Base-by-base conservation (phyloP, 2,888 invertebrate species). In the Catocala fraxini region DNA sequence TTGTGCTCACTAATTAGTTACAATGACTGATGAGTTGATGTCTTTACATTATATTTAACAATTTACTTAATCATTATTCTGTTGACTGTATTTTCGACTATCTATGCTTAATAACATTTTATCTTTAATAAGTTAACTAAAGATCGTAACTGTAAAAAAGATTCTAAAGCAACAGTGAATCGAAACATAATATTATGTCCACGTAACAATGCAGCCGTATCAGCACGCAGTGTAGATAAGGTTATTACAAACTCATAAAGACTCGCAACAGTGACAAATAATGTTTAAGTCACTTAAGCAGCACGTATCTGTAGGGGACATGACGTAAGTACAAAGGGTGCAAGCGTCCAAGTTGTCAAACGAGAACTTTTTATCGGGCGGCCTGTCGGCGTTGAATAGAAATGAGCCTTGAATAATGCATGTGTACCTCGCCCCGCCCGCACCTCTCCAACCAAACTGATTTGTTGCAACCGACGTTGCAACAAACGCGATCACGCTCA, bases 341-440 rank as follows among this genome's bases (percentile, higher is more conserved):
- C 89, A 90, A 86, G 91, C 92, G 92, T 91, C 87, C 87, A 84
- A 91, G 87, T 92, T 92, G 94, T 93, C 94, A 91, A 91, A 92
- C 92, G 89, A 91, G 91, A 93, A 93, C 86, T 94, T 94, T 93
- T 93, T 94, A 94, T 93, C 93, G 88, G 88, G 82, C 89, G 86
- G 89, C 87, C 86, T 91, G 93, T 90, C 91, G 88, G 75, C 90
- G 91, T 91, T 90, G 93, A 92, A 93, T 93, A 92, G 92, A 89
- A 93, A 93, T 93, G 92, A 92, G 91, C 79, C 82, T 88, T 94
- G 93, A 93, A 94, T 93, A 92, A 94, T 93, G 92, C 92, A 94
- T 92, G 85, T 78, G 81, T 79, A 82, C 78, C 78, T 71, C 82
- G 77, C 84, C 81, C 81, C 82, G 75, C 73, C 78, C 81, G 68